A percentile compares a stretch with the other conserved stretches of the same genome.
These are phyloP conservation scores for Zaprionus lineosus DNA, from an alignment of 2,888 invertebrate species.

Conservation along the genomic window DNA sequence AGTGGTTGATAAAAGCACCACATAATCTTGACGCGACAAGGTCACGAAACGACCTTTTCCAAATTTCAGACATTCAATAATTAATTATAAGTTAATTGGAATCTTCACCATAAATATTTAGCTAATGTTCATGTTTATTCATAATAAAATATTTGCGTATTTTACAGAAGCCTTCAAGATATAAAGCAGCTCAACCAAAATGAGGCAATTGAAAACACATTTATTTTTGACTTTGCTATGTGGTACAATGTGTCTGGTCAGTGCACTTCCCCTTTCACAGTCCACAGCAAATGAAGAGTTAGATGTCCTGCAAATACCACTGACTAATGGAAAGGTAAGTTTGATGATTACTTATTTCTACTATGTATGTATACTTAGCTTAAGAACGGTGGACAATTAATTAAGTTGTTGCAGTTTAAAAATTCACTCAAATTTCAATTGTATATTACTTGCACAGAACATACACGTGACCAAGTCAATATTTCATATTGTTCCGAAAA, in stretches of 20 bases:
- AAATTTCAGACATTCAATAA: constrained; percentile 32
- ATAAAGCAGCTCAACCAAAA: constrained; percentile 18
- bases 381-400: no score
- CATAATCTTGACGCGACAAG: constrained; percentile 49
- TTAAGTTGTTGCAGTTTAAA: no score
- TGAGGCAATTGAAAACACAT: constrained; percentile 57
- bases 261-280: constrained; percentile 76
- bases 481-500: no score
- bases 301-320: constrained; percentile 82
- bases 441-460: no score
- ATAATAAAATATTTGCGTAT: no score
- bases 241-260: constrained; percentile 71
- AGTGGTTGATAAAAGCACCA: constrained; percentile 17
- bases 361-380: not conserved
- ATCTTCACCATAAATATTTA: no score
- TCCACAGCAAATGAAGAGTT: constrained; percentile 80
- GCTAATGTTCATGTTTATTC: no score
- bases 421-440: no score
- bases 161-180: no score
- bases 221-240: constrained; percentile 62
- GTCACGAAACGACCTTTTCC: constrained; percentile 43
- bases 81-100: constrained; percentile 36
- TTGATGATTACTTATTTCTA: not conserved
- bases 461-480: no score
- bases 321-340: constrained; percentile 83